phyloP scores from a whole-genome alignment of 2,113 vertebrate genomes.

The Amphiprion percula region DNA sequence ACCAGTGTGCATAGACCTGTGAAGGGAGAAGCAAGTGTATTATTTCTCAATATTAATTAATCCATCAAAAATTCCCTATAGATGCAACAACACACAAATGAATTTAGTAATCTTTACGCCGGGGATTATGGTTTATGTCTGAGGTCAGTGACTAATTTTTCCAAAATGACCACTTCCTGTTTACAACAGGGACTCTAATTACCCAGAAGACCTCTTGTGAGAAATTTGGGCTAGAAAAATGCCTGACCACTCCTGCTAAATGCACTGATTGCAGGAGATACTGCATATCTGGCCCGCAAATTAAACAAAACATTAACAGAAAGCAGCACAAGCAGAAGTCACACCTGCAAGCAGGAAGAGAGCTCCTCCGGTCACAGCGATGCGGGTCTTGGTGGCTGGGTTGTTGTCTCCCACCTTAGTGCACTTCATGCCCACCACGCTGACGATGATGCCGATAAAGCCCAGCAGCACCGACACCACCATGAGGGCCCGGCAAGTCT shows the following conservation, averaged over 20 bases:
- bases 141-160: conserved; percentile 53
- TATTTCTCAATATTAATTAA: not conserved
- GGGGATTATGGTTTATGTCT: conserved; percentile 40
- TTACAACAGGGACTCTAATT: conserved; percentile 70
- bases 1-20: conserved; percentile 93
- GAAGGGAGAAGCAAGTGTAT: not conserved
- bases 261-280: not conserved
- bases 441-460: conserved; percentile 93
- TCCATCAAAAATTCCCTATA: not conserved
- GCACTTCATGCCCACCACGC: conserved; percentile 97
- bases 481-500: conserved; percentile 96
- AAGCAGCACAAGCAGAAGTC: conserved; percentile 13
- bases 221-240: conserved; percentile 41
- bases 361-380: conserved; percentile 91
- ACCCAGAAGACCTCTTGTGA: conserved; percentile 29
- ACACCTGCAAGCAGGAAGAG: conserved; percentile 94
- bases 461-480: conserved; percentile 95
- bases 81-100: conserved; percentile 1
- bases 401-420: conserved; percentile 96
- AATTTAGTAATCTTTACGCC: conserved; percentile 20
- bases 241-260: conserved; percentile 26
- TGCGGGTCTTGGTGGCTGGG: conserved; percentile 90
- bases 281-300: not conserved
- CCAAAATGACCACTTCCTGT: conserved; percentile 75
- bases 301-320: not conserved